Percentiles rank a stretch among this genome's conserved stretches.
Conservation (phyloP, 2,888 invertebrate species). For the Sminthurinus aureus region DNA sequence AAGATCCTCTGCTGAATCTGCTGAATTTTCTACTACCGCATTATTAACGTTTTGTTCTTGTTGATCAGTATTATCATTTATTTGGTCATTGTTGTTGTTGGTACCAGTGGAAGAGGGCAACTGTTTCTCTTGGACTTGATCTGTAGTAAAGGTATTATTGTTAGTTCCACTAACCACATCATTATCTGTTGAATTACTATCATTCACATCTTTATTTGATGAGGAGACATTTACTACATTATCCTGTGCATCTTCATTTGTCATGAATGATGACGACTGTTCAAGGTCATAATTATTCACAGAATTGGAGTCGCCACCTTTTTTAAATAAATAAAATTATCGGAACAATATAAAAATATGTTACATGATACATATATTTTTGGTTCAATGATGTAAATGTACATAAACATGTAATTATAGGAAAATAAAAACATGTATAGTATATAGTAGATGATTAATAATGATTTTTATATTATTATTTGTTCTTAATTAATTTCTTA, state of each 20-base stretch:
- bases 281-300: slow-evolving; percentile 34
- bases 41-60: background rate
- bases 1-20: background rate
- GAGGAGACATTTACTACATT: slow-evolving; percentile 31
- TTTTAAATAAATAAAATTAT: background rate
- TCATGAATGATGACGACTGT: slow-evolving; percentile 33
- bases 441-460: background rate
- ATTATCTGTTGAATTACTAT: slow-evolving; percentile 23
- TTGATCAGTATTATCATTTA: background rate
- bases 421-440: background rate
- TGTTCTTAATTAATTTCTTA: background rate
- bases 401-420: background rate
- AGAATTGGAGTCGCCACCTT: slow-evolving; percentile 40
- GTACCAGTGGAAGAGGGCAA: background rate
- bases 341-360: background rate
- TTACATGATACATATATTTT: background rate
- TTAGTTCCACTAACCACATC: slow-evolving; percentile 17
- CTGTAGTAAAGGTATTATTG: background rate
- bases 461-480: background rate
- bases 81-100: background rate
- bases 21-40: background rate
- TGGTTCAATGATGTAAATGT: background rate
- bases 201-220: slow-evolving; percentile 12
- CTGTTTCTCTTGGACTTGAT: background rate
- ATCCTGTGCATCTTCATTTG: slow-evolving; percentile 40